Evolutionary conservation across 2,113 vertebrate species (phyloP).

Genomic region (Connochaetes taurinus): DNA sequence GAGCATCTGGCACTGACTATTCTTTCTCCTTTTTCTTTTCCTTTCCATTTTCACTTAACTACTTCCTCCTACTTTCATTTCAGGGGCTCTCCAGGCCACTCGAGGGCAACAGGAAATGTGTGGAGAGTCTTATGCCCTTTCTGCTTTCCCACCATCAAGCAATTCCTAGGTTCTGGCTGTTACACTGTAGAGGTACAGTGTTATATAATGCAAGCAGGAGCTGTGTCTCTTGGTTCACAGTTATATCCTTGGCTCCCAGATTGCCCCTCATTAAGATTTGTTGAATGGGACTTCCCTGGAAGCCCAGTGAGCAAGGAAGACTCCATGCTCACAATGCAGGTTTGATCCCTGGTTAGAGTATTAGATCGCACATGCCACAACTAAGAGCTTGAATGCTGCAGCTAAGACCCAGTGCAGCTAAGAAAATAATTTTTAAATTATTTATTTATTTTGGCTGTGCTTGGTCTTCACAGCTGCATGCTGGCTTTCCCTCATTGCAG

Average conservation of each 20-base stretch:
- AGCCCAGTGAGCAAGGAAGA: background rate
- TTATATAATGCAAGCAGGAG: background rate
- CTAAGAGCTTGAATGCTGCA: background rate
- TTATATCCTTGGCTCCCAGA: background rate
- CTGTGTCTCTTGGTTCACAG: background rate
- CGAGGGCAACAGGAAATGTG: background rate
- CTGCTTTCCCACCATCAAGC: background rate
- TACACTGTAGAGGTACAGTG: background rate
- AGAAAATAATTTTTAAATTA: background rate
- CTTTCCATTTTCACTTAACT: background rate
- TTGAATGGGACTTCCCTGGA: background rate
- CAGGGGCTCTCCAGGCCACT: background rate
- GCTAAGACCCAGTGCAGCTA: background rate
- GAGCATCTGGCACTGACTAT: background rate
- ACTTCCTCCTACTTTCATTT: background rate
- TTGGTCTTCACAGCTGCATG: fast-evolving
- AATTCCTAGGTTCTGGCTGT: background rate
- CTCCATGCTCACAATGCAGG: background rate
- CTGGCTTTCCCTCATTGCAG: background rate
- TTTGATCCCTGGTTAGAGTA: background rate
- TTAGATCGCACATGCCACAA: background rate
- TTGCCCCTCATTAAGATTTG: background rate
- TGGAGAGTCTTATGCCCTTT: background rate
- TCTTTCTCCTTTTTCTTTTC: background rate
- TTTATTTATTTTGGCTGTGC: background rate